Evolutionary conservation across 1,140 invertebrate species (phyloP), one percentile per base, ranked within the genome.

Genomic region (Cryptotermes secundus): DNA sequence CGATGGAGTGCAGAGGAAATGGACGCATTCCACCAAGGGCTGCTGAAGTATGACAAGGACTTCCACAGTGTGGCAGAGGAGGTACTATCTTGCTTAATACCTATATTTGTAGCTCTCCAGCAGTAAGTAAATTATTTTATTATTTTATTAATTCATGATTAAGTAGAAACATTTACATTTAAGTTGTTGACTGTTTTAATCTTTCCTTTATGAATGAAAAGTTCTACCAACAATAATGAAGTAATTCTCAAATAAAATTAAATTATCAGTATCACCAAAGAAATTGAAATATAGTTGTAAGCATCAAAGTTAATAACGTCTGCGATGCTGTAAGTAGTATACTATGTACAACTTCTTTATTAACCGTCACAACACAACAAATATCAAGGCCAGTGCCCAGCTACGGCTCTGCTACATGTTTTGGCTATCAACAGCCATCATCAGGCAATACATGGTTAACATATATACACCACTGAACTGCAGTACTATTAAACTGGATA

Each of bases 21-120:
- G 86, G 95, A 96, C 88, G 90, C 92, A 85, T 99, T 98, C 91
- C 94, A 98, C 87, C 94, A 96, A 84, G 96, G 95, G 38, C 92
- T 99, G 81, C 91, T 96, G 85, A 96, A 96, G 88, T 94, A 95
- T 90, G 97, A 98, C 89, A 99, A 99, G 89, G 97, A 99, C 90
- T 99, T 99, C 91, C 93, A 92, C 87, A 93, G 92, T 88, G 96
- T 99, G 89, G 92, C 97, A 19, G 93, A 94, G 88, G 95, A 97
- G 91, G 96, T 99, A 90, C 90, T 65, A 1, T 26, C 26, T 26
- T 24, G 16, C 35, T 84, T 45, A 24, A 82, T 83, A 14, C 31
- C 82, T 22, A 34, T 59, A 34, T 34, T 12, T 16, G 7, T 24
- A 0, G 14, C 83, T 26, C 2, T 31, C 1, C 12, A 83, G 31